Base-by-base conservation (phyloP, 2,888 invertebrate genomes). In the Callyntrura guangdongensis region DNA sequence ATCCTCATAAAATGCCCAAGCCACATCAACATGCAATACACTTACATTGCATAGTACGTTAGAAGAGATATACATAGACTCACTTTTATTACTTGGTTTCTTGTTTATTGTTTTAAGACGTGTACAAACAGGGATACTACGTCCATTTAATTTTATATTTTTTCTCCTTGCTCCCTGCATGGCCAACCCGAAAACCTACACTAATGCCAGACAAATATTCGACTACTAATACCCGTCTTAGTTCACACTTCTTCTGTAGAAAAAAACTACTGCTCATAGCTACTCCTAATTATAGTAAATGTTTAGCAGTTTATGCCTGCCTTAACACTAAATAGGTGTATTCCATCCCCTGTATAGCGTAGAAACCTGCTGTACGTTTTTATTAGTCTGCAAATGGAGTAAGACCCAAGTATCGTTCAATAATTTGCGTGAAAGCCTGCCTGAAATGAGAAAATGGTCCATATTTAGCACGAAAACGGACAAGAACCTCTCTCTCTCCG, bases 371-470 rank as follows among this genome's bases (percentile, higher is more conserved):
- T 69, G 69, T 53, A 36, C 47, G n/a, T 17, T 77, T 77, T 77
- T 53, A 53, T 77, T 6, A n/a, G 14, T 53, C 20, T 6, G 53
- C 53, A 81, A 81, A 81, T 59, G 81, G 61, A 81, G 59, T 59
- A 12, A 4, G 1, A 1, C 79, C 45, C 45, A 1, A 45, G 36
- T 36, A 81, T 36, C n/a, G 27, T 12, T n/a, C 12, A 17, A 81
- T 59, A 59, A 59, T 81, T 17, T 12, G 36, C 12, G 6, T 36
- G 22, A 81, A 61, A 59, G 59, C 47, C 61, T 81, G 59, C 17
- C 61, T 8, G 27, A 81, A 81, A 81, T 59, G 27, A 59, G 61
- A 79, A 53, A 25, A 59, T n/a, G 8, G 77, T 77, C 49, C 22
- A 77, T 74, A 25, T 25, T 53, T 53, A 53, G 53, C 53, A 14